These are phyloP conservation scores for Neuroscelio doddi DNA, from an alignment of 2,888 invertebrate species.

Conservation along the genomic window DNA sequence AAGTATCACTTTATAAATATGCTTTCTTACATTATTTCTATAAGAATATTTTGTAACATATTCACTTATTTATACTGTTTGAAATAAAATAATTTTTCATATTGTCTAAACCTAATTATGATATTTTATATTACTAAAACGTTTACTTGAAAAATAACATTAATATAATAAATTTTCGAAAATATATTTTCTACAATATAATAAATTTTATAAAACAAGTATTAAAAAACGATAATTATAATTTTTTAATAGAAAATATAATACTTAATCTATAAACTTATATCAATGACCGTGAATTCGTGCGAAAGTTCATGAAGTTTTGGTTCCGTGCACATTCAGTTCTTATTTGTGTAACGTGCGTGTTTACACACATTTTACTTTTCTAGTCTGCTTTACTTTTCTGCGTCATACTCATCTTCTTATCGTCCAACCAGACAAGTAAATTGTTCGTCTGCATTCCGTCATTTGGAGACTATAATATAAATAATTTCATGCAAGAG, in stretches of 20 bases:
- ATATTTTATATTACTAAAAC: too few species aligned
- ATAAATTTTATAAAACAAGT: too few species aligned
- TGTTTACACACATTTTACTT: conserved; percentile 66
- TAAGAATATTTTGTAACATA: too few species aligned
- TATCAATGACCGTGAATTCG: conserved; percentile 44
- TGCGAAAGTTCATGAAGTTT: conserved; percentile 68
- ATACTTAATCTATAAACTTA: conserved; percentile 19
- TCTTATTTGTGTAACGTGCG: conserved; percentile 59
- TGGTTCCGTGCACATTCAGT: conserved; percentile 70
- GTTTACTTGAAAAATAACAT: too few species aligned
- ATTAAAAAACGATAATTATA: too few species aligned
- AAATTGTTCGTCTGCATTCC: conserved; percentile 44
- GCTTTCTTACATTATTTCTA: too few species aligned
- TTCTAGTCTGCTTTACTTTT: conserved; percentile 65
- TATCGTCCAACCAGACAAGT: conserved; percentile 53
- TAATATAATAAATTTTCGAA: too few species aligned
- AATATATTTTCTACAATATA: too few species aligned
- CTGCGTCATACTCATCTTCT: conserved; percentile 64
- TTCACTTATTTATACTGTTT: too few species aligned
- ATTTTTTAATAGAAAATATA: conserved; percentile 2
- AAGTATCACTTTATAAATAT: too few species aligned
- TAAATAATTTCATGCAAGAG: conserved; percentile 38
- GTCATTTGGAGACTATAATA: conserved; percentile 14
- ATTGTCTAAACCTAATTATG: too few species aligned
- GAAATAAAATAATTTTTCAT: not conserved